Evolutionary conservation across 2,888 invertebrate genomes (phyloP), one percentile per base, ranked within the genome.

Genomic region (Hofmannophila pseudospretella): DNA sequence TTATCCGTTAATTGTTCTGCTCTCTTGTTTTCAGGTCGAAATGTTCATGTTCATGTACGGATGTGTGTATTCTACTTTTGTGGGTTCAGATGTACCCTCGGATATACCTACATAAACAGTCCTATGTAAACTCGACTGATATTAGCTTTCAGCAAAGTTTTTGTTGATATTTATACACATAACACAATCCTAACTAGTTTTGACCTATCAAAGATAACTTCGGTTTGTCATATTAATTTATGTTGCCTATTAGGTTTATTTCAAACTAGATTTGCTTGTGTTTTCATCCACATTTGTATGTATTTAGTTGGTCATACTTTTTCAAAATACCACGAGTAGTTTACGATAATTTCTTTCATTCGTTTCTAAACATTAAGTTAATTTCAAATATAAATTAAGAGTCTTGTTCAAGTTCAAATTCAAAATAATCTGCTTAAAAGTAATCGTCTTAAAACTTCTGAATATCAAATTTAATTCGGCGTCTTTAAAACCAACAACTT

Each of bases 141-240:
- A 41, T 44, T 44, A 40, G 36, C 38, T 41, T 41, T 35, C 22
- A 38, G 29, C 14, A 8, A 16, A 35, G 28, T 30, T 39, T 34
- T 36, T 40, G 34, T 39, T 31, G 25, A 23, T 38, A 38, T 38
- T 38, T 39, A 27, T 39, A 39, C 30, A 32, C 31, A 32, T 16
- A 28, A 35, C 25, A 39, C 19, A 20, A 31, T 37, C 32, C 10
- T 7, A 19, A 12, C 11, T 13, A 20, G 14, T 13, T 22, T 23
- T 10, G 31, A 12, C 10, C 31, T 5, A 20, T 20, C 10, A 32
- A 11, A 16, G 16, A 5, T 16, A 4, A 16, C 5, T 3, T 16
- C 5, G 16, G 16, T 3, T 16, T 4, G 16, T 16, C 5, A 5
- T n/a, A n/a, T n/a, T 16, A 16, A 16, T 16, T 16, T 16, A 16